Evolutionary conservation across 2,797 vertebrate species (phyloP), one percentile per base, ranked within the genome.

Genomic region (Helarctos malayanus): DNA sequence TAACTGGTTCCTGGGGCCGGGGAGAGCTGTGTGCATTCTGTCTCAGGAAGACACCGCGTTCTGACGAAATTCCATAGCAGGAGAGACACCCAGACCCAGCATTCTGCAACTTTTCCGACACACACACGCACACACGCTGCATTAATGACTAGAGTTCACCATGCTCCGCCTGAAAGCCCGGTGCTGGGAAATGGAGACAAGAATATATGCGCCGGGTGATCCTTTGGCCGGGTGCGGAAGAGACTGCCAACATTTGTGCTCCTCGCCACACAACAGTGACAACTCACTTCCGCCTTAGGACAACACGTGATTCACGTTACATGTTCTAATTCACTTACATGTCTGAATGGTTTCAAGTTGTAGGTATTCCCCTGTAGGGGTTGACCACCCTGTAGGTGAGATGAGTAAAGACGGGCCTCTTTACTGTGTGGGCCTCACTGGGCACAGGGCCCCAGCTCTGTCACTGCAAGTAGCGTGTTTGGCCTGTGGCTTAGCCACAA

Each of bases 101-200:
- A 11, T 54, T 71, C n/a, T 13, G 71, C 47, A 16, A 49, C 63
- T 68, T 69, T 35, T 18, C 57, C 78, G 32, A 14, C n/a, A 18
- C 41, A 3, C 12, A 0, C 14, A 7, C 11, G 0, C 3, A 3
- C 41, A 18, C 68, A 19, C 4, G n/a, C 82, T 4, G 25, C n/a
- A n/a, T 32, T 11, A n/a, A 7, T 2, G 29, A 18, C 38, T 5
- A 2, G 69, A 49, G 38, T 16, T 38, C 25, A 19, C 18, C 21
- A n/a, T 47, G 25, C 29, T 1, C 0, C 3, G 59, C n/a, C 65
- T n/a, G 5, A 52, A 68, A 38, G 29, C 16, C 35, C 25, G 80
- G 68, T 23, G 35, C 18, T 35, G 12, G 27, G 29, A 35, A 14
- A 2, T 12, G 71, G 71, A 27, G 2, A 7, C 10, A 63, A 71